Percentiles rank a stretch among this genome's conserved stretches.
Evolutionary conservation across 2,113 vertebrate species (phyloP).

Genomic region (Pongo pygmaeus): DNA sequence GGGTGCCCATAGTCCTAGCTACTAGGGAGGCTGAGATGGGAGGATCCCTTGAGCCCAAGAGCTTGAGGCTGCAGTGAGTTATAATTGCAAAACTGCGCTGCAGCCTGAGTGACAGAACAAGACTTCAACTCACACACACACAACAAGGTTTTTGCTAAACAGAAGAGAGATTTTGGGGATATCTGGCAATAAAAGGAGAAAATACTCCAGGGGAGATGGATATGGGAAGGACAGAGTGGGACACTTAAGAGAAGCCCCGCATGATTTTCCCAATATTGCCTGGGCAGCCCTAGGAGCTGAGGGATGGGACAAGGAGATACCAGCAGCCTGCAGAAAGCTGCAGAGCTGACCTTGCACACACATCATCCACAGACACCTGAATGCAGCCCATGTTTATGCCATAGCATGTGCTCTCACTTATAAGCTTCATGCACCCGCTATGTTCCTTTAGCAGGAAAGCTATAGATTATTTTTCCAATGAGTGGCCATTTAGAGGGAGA

Average conservation of each 20-base stretch:
- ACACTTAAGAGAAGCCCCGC: not conserved
- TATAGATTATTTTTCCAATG: not conserved
- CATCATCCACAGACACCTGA: accelerated
- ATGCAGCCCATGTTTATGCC: not conserved
- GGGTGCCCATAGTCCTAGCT: no score
- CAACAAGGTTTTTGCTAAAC: not conserved
- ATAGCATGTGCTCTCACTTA: not conserved
- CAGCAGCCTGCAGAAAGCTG: not conserved
- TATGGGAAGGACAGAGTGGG: not conserved
- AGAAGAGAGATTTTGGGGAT: not conserved
- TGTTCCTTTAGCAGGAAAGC: not conserved
- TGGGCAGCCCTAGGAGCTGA: not conserved
- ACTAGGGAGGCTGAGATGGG: no score
- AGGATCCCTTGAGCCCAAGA: no score
- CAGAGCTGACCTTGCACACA: not conserved
- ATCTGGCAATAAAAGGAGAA: not conserved
- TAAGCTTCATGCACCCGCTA: accelerated
- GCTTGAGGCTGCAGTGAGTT: no score
- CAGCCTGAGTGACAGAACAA: no score
- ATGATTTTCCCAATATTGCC: not conserved
- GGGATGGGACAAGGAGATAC: no score
- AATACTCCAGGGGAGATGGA: not conserved
- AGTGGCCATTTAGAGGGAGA: not conserved
- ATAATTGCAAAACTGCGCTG: no score
- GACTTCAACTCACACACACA: no score